These are phyloP conservation scores for Metellina segmentata DNA, from an alignment of 2,888 invertebrate species.

Conservation along the genomic window DNA sequence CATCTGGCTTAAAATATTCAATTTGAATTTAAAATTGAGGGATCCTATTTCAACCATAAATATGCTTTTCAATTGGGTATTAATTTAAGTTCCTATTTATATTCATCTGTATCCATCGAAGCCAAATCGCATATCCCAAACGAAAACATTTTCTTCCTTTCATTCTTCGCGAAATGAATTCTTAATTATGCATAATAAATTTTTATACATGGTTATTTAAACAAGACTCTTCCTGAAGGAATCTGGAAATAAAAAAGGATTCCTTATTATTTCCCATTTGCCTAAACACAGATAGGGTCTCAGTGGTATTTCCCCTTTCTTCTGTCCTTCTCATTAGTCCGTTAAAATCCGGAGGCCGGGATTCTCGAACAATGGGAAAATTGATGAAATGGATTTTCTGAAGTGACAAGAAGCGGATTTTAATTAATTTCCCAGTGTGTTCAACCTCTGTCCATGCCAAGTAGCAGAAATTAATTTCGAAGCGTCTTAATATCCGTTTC, in stretches of 20 bases:
- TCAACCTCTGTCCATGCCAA: not conserved
- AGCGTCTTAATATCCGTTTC: not conserved
- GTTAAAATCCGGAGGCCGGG: not conserved
- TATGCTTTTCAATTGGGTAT: too few species aligned
- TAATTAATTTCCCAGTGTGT: not conserved
- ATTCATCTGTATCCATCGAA: too few species aligned
- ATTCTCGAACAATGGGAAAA: not conserved
- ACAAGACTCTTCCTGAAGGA: not conserved
- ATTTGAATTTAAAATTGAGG: too few species aligned
- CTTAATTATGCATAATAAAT: not conserved
- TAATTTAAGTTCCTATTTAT: too few species aligned
- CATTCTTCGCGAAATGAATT: not conserved
- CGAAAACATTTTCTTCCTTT: too few species aligned
- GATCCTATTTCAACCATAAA: too few species aligned
- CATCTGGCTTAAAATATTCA: too few species aligned
- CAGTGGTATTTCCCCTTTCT: not conserved
- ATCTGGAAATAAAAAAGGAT: not conserved
- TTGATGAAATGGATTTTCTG: constrained; percentile 1
- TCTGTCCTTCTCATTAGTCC: not conserved
- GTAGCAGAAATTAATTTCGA: not conserved
- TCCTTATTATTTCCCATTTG: not conserved
- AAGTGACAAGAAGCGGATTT: not conserved
- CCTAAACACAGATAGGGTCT: not conserved
- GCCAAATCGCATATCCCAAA: too few species aligned
- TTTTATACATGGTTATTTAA: not conserved